Evolutionary conservation across 2,113 vertebrate species (phyloP).

Genomic region (Dipodomys stephensi): DNA sequence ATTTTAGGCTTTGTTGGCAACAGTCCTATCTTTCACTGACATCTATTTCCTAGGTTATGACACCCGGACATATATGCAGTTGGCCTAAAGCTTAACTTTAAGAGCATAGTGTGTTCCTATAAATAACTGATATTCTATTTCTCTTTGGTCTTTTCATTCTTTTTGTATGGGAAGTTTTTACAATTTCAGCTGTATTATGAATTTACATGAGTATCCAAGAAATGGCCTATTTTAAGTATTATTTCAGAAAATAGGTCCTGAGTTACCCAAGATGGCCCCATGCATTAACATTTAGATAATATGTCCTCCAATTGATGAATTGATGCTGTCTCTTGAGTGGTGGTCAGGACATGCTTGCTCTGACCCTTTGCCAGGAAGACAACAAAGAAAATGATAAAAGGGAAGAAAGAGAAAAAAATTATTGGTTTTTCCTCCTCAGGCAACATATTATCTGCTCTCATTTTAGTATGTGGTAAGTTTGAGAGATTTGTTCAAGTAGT

Average conservation of each 20-base stretch:
- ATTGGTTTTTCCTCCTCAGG: background rate
- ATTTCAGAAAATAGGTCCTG: conserved; percentile 47
- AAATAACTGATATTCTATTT: conserved; percentile 26
- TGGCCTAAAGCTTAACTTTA: conserved; percentile 31
- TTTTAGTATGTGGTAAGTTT: conserved; percentile 7
- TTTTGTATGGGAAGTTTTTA: conserved; percentile 39
- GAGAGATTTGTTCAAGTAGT: conserved; percentile 4
- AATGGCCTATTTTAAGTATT: conserved; percentile 8
- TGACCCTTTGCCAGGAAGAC: background rate
- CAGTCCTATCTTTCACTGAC: background rate
- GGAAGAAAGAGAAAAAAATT: background rate
- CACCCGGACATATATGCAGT: background rate
- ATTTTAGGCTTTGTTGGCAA: background rate
- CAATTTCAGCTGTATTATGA: background rate
- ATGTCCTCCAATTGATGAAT: background rate
- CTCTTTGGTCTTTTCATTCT: conserved; percentile 28
- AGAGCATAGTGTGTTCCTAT: background rate
- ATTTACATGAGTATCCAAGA: background rate
- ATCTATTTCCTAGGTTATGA: background rate
- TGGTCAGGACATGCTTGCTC: background rate
- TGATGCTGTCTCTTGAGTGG: background rate
- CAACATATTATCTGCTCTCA: background rate
- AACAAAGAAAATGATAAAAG: background rate
- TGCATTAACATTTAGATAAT: background rate
- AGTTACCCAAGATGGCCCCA: background rate